phyloP scores from a whole-genome alignment of 2,113 vertebrate genomes.

The Trochalopteron elliotii region DNA sequence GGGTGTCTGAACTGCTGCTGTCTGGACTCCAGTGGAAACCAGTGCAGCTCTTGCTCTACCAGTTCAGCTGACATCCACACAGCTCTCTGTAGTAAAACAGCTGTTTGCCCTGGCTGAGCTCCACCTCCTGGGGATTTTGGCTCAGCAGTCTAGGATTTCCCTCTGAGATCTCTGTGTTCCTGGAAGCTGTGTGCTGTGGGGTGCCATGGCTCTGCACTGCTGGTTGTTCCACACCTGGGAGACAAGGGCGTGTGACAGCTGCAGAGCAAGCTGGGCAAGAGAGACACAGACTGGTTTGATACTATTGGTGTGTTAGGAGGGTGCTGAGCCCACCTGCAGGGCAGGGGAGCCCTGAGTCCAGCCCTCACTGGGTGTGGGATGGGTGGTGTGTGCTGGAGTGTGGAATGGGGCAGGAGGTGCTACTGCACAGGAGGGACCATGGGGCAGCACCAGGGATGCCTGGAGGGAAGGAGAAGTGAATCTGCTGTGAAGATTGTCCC shows the following conservation, averaged over 20 bases:
- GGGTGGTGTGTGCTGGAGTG: neutral
- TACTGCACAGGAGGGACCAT: rapidly evolving
- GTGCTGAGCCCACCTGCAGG: neutral
- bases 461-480: neutral
- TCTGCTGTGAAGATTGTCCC: neutral
- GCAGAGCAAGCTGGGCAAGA: neutral
- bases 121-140: neutral
- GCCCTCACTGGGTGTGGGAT: rapidly evolving
- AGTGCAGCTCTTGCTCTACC: neutral
- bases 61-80: neutral
- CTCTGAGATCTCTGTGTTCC: neutral
- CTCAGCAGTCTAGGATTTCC: neutral
- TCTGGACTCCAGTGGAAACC: neutral
- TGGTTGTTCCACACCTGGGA: neutral
- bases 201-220: neutral
- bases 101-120: neutral
- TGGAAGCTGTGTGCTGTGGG: neutral
- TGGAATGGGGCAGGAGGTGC: neutral
- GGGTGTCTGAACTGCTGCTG: neutral
- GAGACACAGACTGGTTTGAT: neutral
- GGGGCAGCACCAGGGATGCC: neutral
- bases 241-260: neutral
- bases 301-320: rapidly evolving
- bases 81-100: neutral
- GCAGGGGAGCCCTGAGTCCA: rapidly evolving